phyloP scores from a whole-genome alignment of 2,888 invertebrate species.

The Tholera decimalis region DNA sequence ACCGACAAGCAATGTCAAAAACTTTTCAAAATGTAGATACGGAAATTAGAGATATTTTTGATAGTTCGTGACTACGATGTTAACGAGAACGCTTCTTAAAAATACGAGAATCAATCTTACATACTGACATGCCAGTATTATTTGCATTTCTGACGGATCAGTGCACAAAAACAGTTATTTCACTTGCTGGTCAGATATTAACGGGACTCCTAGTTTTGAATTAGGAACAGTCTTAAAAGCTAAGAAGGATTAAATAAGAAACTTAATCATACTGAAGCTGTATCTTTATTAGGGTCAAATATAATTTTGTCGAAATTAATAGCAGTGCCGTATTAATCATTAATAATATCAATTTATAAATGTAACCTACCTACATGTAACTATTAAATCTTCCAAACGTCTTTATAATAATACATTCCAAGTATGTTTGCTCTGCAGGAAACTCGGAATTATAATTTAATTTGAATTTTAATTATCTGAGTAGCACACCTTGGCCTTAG shows the following conservation, averaged over 20 bases:
- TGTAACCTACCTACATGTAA: neutral
- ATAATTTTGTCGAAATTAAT: conserved; percentile 25
- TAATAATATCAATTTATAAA: conserved; percentile 2
- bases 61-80: too few species aligned
- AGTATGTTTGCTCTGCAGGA: conserved; percentile 59
- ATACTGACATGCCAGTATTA: neutral
- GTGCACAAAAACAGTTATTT: conserved; percentile 1
- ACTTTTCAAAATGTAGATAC: too few species aligned
- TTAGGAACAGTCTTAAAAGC: conserved; percentile 7
- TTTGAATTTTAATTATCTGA: conserved; percentile 68
- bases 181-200: conserved; percentile 16
- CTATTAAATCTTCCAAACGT: conserved; percentile 13
- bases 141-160: conserved; percentile 9
- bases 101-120: conserved; percentile 8
- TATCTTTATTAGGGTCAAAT: conserved; percentile 20
- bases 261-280: conserved; percentile 12
- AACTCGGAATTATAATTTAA: conserved; percentile 63
- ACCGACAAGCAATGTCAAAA: too few species aligned
- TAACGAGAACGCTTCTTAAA: too few species aligned
- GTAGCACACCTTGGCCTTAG: conserved; percentile 64
- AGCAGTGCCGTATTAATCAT: conserved; percentile 3
- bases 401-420: conserved; percentile 27
- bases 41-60: too few species aligned
- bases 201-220: conserved; percentile 27
- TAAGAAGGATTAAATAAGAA: conserved; percentile 12